These are phyloP conservation scores for Cataglyphis livida DNA, from an alignment of 2,888 invertebrate species.

Conservation along the genomic window DNA sequence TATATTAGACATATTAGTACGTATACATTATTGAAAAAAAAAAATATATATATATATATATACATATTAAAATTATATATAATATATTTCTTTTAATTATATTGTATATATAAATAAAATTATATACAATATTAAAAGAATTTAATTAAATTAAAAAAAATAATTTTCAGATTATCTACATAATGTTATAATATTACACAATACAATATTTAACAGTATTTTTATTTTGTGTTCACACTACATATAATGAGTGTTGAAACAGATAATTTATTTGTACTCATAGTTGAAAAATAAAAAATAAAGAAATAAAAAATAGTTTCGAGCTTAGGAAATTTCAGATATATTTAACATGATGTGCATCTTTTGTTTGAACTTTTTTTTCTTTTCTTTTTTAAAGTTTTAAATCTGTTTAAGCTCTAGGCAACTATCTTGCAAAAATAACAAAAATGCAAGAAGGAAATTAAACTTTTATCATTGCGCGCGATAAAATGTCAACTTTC, in stretches of 20 bases:
- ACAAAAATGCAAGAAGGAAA: slow-evolving; percentile 17
- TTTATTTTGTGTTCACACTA: not conserved
- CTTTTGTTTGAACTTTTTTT: not conserved
- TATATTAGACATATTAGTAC: not conserved
- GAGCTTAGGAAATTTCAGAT: not conserved
- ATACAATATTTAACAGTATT: not conserved
- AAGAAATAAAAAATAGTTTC: not conserved
- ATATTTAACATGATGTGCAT: not conserved
- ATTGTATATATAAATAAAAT: too few species aligned
- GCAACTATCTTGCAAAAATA: slow-evolving; percentile 31
- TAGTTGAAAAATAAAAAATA: not conserved
- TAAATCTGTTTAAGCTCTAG: not conserved
- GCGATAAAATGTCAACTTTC: slow-evolving; percentile 44
- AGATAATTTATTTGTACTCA: not conserved
- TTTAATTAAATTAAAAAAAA: not conserved
- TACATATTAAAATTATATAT: too few species aligned
- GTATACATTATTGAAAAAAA: not conserved
- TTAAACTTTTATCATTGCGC: slow-evolving; percentile 43
- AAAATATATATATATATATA: not conserved
- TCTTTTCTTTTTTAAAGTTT: not conserved
- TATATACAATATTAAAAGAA: not conserved
- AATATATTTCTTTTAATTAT: too few species aligned
- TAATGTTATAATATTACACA: not conserved
- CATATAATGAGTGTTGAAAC: not conserved
- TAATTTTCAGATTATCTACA: not conserved